These are phyloP conservation scores for Callospermophilus lateralis DNA, from an alignment of 2,113 vertebrate genomes.

Conservation along the genomic window DNA sequence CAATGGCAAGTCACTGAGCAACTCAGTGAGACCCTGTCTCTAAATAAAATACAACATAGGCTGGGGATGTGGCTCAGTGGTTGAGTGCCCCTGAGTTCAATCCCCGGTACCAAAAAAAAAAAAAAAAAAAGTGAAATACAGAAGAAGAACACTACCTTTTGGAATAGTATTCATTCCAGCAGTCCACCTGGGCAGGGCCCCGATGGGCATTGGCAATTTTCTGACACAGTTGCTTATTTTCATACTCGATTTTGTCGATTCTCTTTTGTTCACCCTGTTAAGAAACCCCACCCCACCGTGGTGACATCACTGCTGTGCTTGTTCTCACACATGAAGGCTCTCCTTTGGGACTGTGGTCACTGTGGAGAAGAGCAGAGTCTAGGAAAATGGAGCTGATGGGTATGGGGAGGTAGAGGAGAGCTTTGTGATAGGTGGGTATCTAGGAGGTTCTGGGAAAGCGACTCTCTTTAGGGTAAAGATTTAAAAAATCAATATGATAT, in stretches of 20 bases:
- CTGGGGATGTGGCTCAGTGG: no score
- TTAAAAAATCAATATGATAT: not conserved
- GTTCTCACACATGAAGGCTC: rapidly evolving
- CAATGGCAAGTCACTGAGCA: no score
- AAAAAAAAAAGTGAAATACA: not conserved
- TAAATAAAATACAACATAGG: no score
- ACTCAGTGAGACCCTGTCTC: no score
- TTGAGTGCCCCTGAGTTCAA: no score
- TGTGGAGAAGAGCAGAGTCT: not conserved
- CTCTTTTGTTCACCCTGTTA: slow-evolving; percentile 80
- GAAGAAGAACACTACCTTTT: slow-evolving; percentile 70
- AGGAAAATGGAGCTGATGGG: not conserved
- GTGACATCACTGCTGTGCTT: rapidly evolving
- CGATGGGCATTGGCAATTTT: slow-evolving; percentile 80
- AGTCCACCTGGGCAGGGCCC: slow-evolving; percentile 75
- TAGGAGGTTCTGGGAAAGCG: not conserved
- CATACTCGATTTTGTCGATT: slow-evolving; percentile 80
- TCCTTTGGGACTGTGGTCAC: not conserved
- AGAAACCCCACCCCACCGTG: slow-evolving; percentile 29
- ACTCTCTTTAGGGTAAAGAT: not conserved
- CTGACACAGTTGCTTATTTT: slow-evolving; percentile 81
- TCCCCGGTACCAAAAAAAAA: no score
- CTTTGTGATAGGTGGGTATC: not conserved
- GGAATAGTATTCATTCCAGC: slow-evolving; percentile 81
- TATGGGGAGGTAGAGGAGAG: not conserved